Base-by-base conservation (phyloP, 2,797 vertebrate species). In the Sebastes baramenuke region DNA sequence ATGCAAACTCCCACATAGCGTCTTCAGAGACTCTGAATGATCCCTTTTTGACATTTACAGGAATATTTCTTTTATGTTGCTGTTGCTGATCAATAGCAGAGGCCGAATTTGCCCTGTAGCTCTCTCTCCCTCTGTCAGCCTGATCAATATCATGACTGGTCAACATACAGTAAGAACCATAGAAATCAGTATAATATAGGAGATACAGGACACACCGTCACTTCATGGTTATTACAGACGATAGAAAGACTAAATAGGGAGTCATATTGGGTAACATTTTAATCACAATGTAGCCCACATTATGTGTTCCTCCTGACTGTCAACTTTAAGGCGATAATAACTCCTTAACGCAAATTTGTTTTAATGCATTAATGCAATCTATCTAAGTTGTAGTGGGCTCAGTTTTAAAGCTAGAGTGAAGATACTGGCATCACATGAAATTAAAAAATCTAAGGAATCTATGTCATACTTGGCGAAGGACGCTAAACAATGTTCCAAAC, bases 71-170 rank as follows among this genome's bases (percentile, higher is more conserved):
- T 74, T 52, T 24, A 69, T 73, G 68, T 32, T 75, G 56, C 67
- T 61, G 22, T 30, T 74, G 68, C 72, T 79, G 78, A 87, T 89
- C 88, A 80, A 90, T 89, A 80, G 38, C 12, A n/a, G 18, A n/a
- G 29, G 38, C 65, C n/a, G 5, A 24, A 34, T 24, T 79, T 9
- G 13, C 20, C 20, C 65, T 67, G 74, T 24, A 69, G 32, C 73
- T 72, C 68, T 69, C 69, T 65, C 61, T 75, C 58, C 27, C n/a
- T 64, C 59, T 77, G 65, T 80, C 75, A 75, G 46, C 9, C 38
- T 52, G 67, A 86, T 90, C 91, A 66, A 91, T 93, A 87, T 56
- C 29, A 59, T 42, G 64, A 70, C 85, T 67, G 66, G 64, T 80
- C 80, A 80, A 79, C 82, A 82, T 79, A 72, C 38, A 72, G 49